These are phyloP conservation scores for Zaprionus camerounensis DNA, from an alignment of 1,140 invertebrate genomes.

Conservation along the genomic window DNA sequence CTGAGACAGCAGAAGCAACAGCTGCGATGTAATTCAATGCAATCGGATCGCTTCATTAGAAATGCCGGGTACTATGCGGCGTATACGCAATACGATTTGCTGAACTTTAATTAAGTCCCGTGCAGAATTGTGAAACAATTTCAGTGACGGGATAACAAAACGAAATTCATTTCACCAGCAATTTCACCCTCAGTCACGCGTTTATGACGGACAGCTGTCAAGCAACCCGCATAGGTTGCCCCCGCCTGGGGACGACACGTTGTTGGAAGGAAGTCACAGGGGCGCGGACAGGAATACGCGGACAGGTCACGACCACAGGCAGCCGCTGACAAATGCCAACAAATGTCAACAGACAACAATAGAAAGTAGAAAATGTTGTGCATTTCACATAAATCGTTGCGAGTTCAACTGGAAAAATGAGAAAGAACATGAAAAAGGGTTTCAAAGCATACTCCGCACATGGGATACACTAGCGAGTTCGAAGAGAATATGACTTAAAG, in stretches of 20 bases:
- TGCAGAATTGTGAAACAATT: slow-evolving; percentile 3
- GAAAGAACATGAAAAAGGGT: not conserved
- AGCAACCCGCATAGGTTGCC: not conserved
- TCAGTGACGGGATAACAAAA: not conserved
- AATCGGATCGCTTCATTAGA: slow-evolving; percentile 20
- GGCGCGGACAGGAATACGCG: slow-evolving; percentile 15
- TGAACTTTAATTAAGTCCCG: slow-evolving; percentile 27
- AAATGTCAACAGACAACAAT: slow-evolving; percentile 64
- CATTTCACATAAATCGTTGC: slow-evolving; percentile 49
- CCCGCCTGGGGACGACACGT: too few species aligned
- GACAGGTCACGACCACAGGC: slow-evolving; percentile 36
- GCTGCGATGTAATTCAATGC: slow-evolving; percentile 31
- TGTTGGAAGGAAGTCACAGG: not conserved
- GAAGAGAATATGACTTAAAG: too few species aligned
- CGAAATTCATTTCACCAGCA: not conserved
- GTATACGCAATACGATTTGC: slow-evolving; percentile 21
- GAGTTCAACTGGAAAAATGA: slow-evolving; percentile 17
- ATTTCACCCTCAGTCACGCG: slow-evolving; percentile 25
- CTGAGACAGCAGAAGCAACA: slow-evolving; percentile 8
- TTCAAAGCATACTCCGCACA: not conserved
- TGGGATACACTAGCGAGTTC: not conserved
- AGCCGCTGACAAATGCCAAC: slow-evolving; percentile 59
- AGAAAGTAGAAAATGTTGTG: slow-evolving; percentile 49
- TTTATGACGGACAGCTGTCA: slow-evolving; percentile 52
- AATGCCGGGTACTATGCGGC: not conserved